phyloP scores from a whole-genome alignment of 2,888 invertebrate species.

The Chymomyza caudatula region DNA sequence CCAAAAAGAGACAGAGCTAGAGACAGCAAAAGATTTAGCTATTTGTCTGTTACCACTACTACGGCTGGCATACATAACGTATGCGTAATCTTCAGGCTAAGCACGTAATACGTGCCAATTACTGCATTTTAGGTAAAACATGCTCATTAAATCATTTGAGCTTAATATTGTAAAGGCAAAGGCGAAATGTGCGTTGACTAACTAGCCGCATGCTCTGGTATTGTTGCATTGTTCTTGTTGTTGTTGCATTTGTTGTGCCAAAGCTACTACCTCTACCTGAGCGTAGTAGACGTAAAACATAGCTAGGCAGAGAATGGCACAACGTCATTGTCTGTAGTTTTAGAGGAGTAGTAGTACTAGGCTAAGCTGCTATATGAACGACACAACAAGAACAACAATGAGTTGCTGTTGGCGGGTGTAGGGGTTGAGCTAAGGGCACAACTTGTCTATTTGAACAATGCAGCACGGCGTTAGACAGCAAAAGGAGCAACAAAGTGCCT shows the following conservation, averaged over 20 bases:
- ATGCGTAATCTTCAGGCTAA: constrained; percentile 59
- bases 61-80: constrained; percentile 17
- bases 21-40: constrained; percentile 56
- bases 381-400: constrained; percentile 16
- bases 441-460: constrained; percentile 47
- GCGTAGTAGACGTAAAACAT: too few relatives aligned
- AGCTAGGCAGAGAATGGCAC: constrained; percentile 31
- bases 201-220: neutral
- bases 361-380: constrained; percentile 46
- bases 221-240: constrained; percentile 11
- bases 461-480: constrained; percentile 31
- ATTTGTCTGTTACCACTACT: constrained; percentile 47
- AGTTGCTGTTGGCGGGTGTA: neutral
- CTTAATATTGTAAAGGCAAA: constrained; percentile 43
- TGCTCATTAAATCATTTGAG: constrained; percentile 70
- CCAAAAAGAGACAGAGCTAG: neutral
- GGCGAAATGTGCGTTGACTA: neutral
- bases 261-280: constrained; percentile 36
- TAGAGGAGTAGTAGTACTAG: constrained; percentile 29
- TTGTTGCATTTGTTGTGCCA: constrained; percentile 26
- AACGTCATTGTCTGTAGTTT: neutral
- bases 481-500: constrained; percentile 57
- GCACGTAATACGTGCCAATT: constrained; percentile 72
- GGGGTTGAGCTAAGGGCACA: neutral
- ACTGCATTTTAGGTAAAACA: constrained; percentile 70